Evolutionary conservation across 2,888 invertebrate genomes (phyloP).

Genomic region (Gerris lacustris): DNA sequence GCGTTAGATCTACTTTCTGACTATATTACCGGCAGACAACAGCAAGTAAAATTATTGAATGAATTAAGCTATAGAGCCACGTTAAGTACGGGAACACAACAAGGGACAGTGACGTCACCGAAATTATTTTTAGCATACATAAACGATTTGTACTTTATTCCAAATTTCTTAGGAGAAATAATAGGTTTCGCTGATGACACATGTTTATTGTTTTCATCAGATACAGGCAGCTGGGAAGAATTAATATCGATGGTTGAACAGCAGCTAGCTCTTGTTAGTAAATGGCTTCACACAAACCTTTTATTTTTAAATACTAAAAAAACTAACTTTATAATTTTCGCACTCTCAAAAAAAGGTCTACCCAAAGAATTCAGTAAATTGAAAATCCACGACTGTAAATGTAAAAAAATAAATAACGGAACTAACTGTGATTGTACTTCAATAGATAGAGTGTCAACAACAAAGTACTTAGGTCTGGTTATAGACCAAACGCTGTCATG

Average conservation of each 20-base stretch:
- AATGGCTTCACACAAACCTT: not conserved
- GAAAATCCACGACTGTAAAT: too few relatives aligned
- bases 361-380: not conserved
- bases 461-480: too few relatives aligned
- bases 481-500: too few relatives aligned
- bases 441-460: too few relatives aligned
- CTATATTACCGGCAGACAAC: not conserved
- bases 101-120: not conserved
- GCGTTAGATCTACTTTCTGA: not conserved
- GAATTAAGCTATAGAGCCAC: not conserved
- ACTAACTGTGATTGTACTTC: too few relatives aligned
- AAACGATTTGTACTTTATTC: not conserved
- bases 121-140: not conserved
- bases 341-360: not conserved
- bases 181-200: not conserved
- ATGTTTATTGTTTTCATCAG: not conserved
- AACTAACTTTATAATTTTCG: not conserved
- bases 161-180: constrained; percentile 1
- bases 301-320: not conserved
- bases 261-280: not conserved
- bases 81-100: not conserved
- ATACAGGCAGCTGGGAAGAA: not conserved
- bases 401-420: too few relatives aligned
- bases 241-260: not conserved
- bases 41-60: not conserved